These are phyloP conservation scores for Seira sanloemensis DNA, from an alignment of 2,888 invertebrate species.

Conservation along the genomic window DNA sequence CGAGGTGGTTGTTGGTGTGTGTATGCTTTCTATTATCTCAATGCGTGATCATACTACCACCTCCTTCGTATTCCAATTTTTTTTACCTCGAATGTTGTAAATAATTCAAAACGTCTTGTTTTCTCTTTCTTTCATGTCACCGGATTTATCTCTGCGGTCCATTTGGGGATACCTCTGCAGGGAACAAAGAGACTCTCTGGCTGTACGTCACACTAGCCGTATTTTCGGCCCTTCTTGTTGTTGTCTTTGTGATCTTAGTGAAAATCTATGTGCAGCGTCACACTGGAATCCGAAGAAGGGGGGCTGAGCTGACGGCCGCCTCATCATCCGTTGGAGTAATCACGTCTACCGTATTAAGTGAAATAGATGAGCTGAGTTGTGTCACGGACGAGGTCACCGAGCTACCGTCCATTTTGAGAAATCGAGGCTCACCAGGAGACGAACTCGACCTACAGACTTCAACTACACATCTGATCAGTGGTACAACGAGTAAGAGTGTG, in stretches of 20 bases:
- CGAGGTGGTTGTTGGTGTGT: not conserved
- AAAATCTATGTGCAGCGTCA: constrained; percentile 80
- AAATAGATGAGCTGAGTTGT: constrained; percentile 80
- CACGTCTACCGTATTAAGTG: constrained; percentile 86
- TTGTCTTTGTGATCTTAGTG: constrained; percentile 81
- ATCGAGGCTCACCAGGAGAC: constrained; percentile 62
- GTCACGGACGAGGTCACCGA: constrained; percentile 70
- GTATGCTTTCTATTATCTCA: constrained; percentile 1
- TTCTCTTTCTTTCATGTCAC: constrained; percentile 18
- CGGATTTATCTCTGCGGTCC: no score
- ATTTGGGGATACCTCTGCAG: constrained; percentile 76
- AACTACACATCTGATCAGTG: constrained; percentile 53
- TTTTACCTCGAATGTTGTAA: constrained; percentile 42
- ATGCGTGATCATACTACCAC: no score
- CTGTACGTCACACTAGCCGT: constrained; percentile 88
- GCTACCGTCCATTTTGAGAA: constrained; percentile 69
- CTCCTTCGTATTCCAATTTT: no score
- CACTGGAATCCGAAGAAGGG: constrained; percentile 24
- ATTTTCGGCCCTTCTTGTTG: constrained; percentile 83
- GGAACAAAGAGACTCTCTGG: constrained; percentile 87
- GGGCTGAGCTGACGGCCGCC: constrained; percentile 34
- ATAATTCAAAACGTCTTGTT: constrained; percentile 50
- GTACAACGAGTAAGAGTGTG: constrained; percentile 12
- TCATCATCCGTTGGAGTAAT: constrained; percentile 88
- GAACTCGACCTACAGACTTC: constrained; percentile 62